Evolutionary conservation across 1,140 invertebrate genomes (phyloP).

Genomic region (Chelonus insularis): DNA sequence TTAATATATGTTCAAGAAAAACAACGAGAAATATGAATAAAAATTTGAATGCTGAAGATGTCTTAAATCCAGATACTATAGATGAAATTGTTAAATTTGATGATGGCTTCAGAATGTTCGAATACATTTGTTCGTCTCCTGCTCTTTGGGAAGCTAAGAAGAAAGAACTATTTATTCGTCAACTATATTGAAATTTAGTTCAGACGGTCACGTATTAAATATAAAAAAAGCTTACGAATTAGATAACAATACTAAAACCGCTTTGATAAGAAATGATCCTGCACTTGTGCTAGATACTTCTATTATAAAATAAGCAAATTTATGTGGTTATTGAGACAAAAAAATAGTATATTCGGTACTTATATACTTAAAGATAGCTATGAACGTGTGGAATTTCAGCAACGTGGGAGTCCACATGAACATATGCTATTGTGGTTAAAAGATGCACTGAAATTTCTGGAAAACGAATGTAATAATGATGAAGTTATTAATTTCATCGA

Average conservation of each 20-base stretch:
- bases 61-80: too few relatives aligned
- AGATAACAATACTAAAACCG: slow-evolving; percentile 14
- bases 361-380: slow-evolving; percentile 21
- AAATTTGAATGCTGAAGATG: too few relatives aligned
- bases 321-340: slow-evolving; percentile 16
- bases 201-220: neutral
- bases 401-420: slow-evolving; percentile 18
- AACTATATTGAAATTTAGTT: neutral
- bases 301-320: slow-evolving; percentile 26
- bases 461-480: neutral
- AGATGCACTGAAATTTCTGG: neutral
- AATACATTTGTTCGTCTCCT: too few relatives aligned
- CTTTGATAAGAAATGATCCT: slow-evolving; percentile 29
- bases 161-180: too few relatives aligned
- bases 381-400: slow-evolving; percentile 27
- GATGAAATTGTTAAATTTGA: too few relatives aligned
- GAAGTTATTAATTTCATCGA: neutral
- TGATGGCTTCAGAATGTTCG: too few relatives aligned
- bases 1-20: too few relatives aligned
- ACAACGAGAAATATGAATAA: too few relatives aligned
- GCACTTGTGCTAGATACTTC: slow-evolving; percentile 24
- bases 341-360: slow-evolving; percentile 16
- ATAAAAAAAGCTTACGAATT: slow-evolving; percentile 12
- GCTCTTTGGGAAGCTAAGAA: too few relatives aligned
- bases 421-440: slow-evolving; percentile 20